These are phyloP conservation scores for Cygnus buccinator DNA, from an alignment of 2,113 vertebrate species.

Conservation along the genomic window DNA sequence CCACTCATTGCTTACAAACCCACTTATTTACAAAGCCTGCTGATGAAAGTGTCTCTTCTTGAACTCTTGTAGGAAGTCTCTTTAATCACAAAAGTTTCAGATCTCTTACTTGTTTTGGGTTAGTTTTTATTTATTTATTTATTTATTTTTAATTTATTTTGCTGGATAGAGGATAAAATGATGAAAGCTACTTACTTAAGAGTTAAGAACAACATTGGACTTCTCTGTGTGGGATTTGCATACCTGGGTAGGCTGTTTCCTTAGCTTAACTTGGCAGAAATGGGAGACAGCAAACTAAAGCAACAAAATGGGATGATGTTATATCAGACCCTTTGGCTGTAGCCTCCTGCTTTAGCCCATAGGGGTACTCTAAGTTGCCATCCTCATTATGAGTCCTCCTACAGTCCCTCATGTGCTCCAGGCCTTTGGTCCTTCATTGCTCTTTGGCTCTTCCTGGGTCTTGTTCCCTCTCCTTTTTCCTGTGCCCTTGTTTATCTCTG, in stretches of 20 bases:
- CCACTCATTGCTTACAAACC: background rate
- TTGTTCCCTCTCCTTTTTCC: background rate
- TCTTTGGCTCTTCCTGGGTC: background rate
- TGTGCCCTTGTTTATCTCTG: background rate
- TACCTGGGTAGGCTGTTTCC: background rate
- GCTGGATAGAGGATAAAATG: background rate
- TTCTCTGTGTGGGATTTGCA: background rate
- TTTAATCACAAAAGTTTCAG: background rate
- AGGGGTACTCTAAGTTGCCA: background rate
- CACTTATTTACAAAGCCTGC: background rate
- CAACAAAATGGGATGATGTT: background rate
- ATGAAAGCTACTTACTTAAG: background rate
- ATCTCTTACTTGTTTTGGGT: background rate
- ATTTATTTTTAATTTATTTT: background rate
- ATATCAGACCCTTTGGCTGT: background rate
- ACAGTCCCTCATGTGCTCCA: rapidly evolving
- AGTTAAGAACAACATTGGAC: background rate
- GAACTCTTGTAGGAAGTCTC: background rate
- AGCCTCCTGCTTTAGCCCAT: background rate
- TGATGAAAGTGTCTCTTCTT: background rate
- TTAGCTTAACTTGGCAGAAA: background rate
- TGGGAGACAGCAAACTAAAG: background rate
- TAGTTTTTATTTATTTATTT: background rate
- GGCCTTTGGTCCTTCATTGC: background rate
- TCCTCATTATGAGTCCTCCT: background rate